Evolutionary conservation across 2,113 vertebrate genomes (phyloP), one percentile per base, ranked within the genome.

Genomic region (Lates calcarifer): DNA sequence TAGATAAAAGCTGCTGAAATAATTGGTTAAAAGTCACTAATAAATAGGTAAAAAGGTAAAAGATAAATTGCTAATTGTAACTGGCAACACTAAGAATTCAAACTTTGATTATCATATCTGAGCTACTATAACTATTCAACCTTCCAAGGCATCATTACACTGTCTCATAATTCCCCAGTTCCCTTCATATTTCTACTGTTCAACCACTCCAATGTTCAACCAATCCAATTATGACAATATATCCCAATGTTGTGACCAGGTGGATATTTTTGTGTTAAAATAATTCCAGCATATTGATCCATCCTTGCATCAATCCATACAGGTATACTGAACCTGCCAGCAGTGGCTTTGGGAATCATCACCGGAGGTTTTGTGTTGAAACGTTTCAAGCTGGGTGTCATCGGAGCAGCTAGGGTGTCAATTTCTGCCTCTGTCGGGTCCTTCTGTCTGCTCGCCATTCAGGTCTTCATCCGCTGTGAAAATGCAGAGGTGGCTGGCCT

Each of bases 271-370:
- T 1, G 10, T 24, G 26, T 41, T 0, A 7, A 14, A 33, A 7
- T 65, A 24, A 71, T n/a, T 33, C 31, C 24, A 45, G 28, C 1
- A 7, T 33, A 22, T 24, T 58, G n/a, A 12, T 72, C 31, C 41
- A 17, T 71, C 1, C 53, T n/a, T n/a, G n/a, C n/a, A n/a, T n/a
- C n/a, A n/a, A 11, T 65, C 47, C 49, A 31, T 57, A 43, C 80
- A 99, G 98, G 98, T 53, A 93, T 95, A 8, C 93, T 98, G 88
- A 98, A 98, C 87, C 94, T 99, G 55, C 97, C 98, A 63, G 97
- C 97, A 0, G 97, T 99, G 28, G 98, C 97, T 2, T 78, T 99
- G 85, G 98, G 98, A 62, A 95, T 99, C 88, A 97, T 99, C 88
- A 95, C 94, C 0, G 98, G 98, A 11, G 97, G 98, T 1, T 92